Conservation (phyloP, 2,113 vertebrate species). For the Campylomormyrus tamandua region DNA sequence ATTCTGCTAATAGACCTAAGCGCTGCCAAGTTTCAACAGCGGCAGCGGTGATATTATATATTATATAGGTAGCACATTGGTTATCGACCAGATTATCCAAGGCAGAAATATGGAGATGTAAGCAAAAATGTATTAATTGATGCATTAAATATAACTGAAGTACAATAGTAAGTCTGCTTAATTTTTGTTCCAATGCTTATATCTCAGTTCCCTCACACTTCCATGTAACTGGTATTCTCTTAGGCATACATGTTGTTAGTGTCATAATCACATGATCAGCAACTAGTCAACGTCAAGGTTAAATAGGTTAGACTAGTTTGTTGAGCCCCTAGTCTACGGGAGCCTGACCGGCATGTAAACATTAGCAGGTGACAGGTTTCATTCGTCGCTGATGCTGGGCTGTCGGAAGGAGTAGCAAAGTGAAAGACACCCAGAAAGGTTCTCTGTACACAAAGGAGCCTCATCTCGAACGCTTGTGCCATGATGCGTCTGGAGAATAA, state of each 20-base stretch:
- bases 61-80: neutral
- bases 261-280: neutral
- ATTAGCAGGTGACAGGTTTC: neutral
- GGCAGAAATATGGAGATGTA: neutral
- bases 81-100: neutral
- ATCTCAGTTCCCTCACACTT: neutral
- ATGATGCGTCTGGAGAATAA: neutral
- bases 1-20: neutral
- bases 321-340: neutral
- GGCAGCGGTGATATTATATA: neutral
- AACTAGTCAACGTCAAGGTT: neutral
- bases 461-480: neutral
- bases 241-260: neutral
- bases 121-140: neutral
- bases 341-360: neutral
- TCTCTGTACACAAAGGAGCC: neutral
- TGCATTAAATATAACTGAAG: neutral
- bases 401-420: neutral
- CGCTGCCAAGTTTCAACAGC: too few relatives aligned
- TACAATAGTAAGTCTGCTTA: neutral
- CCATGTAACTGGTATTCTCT: neutral
- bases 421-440: neutral
- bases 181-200: neutral
- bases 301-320: neutral
- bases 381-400: neutral